These are phyloP conservation scores for Meriones unguiculatus DNA, from an alignment of 2,113 vertebrate species.

Conservation along the genomic window DNA sequence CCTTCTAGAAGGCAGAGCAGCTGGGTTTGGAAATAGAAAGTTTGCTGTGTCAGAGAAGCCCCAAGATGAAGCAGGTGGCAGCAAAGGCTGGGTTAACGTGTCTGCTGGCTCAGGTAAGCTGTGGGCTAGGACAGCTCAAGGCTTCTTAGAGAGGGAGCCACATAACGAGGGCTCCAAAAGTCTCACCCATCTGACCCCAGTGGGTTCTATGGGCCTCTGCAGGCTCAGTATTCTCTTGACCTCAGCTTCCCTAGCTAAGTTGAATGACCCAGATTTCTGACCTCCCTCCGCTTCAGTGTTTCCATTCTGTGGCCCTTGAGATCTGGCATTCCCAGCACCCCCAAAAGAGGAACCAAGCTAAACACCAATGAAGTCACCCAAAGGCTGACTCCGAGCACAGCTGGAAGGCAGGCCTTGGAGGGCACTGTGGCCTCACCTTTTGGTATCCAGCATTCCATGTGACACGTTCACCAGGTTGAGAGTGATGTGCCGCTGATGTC, in stretches of 20 bases:
- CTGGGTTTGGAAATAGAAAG: fast-evolving
- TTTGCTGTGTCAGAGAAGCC: fast-evolving
- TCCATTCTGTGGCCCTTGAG: neutral
- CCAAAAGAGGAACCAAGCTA: fast-evolving
- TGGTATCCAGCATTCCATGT: fast-evolving
- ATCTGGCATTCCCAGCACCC: neutral
- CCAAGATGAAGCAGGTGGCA: fast-evolving
- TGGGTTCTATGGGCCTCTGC: fast-evolving
- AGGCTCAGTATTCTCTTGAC: fast-evolving
- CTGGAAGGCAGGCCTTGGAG: neutral
- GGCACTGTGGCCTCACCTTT: fast-evolving
- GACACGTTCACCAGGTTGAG: neutral
- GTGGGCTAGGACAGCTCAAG: neutral
- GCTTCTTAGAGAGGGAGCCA: fast-evolving
- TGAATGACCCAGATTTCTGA: neutral
- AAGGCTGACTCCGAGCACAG: fast-evolving
- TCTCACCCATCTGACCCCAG: fast-evolving
- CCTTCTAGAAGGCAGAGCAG: neutral
- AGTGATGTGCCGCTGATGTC: neutral
- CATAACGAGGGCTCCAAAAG: fast-evolving
- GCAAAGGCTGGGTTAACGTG: fast-evolving
- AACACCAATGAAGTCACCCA: fast-evolving
- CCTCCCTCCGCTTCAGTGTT: fast-evolving
- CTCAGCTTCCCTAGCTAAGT: neutral
- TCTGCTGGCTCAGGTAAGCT: neutral